These are phyloP conservation scores for Pachyramphus minor DNA, from an alignment of 2,113 vertebrate species.

Conservation along the genomic window DNA sequence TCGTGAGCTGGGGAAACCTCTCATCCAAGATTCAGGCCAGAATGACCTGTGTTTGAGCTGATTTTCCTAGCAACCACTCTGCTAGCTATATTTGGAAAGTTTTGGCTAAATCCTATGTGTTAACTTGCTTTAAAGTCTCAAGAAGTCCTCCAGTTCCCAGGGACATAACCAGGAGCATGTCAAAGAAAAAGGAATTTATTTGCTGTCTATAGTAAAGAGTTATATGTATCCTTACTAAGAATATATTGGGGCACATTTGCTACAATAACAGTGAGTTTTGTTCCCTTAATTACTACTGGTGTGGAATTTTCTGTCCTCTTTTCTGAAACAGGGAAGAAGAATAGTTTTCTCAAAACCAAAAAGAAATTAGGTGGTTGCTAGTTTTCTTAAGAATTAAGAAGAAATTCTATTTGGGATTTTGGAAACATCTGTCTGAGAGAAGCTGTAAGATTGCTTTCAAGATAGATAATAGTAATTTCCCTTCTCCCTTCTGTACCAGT, in stretches of 20 bases:
- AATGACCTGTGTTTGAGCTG: not conserved
- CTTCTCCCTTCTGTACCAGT: not conserved
- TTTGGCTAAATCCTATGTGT: not conserved
- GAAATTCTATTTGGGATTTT: not conserved
- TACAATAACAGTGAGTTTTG: not conserved
- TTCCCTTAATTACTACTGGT: not conserved
- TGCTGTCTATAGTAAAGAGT: not conserved
- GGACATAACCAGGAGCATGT: not conserved
- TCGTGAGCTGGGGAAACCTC: not conserved
- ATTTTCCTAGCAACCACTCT: not conserved
- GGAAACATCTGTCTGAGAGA: not conserved
- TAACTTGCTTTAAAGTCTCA: not conserved
- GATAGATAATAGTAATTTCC: not conserved
- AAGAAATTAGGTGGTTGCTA: not conserved
- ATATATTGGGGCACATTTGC: fast-evolving
- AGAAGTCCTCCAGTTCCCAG: not conserved
- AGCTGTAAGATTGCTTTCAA: not conserved
- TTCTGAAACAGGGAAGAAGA: not conserved
- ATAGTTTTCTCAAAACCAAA: not conserved
- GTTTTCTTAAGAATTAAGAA: not conserved
- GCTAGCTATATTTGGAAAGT: not conserved
- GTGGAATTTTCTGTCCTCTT: not conserved
- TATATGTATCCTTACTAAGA: not conserved
- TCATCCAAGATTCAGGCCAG: not conserved
- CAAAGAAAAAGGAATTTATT: not conserved